Evolutionary conservation across 2,797 vertebrate species (phyloP), one percentile per base, ranked within the genome.

Genomic region (Acanthis flammea): DNA sequence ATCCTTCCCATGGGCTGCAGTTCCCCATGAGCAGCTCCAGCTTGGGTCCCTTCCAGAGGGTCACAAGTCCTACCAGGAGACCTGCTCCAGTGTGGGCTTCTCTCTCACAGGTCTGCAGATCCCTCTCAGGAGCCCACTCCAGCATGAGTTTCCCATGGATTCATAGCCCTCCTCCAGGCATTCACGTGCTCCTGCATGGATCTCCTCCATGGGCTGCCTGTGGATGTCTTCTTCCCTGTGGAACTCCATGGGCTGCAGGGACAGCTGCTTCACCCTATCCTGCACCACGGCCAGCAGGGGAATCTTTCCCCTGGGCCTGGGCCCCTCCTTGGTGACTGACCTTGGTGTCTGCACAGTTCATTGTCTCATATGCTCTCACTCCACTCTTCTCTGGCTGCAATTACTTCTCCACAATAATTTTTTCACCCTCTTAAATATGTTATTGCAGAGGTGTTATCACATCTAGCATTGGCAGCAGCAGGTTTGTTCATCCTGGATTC

Each of bases 381-480:
- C 50, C n/a, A 50, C 19, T 44, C 50, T 44, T 33, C 71, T 62
- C 57, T 70, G 21, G 21, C 10, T 37, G 33, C n/a, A 70, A 57
- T 44, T 22, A 44, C 5, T 57, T 68, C 42, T 50, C 14, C 23
- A 75, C 17, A 22, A 12, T 12, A 37, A 3, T 9, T 19, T 44
- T 44, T 25, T 14, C 25, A 13, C 14, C 14, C 37, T 70, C 10
- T 51, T 13, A 33, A 50, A 24, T 28, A 11, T 21, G 13, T 44
- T 44, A 19, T 19, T 0, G 0, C 37, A 31, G n/a, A 33, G 14
- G 6, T 13, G 22, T 22, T 45, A 3, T 7, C 45, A 23, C n/a
- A 7, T 3, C 33, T 28, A 31, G 11, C 0, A 0, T 8, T n/a
- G 35, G n/a, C 23, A 70, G 23, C 7, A 50, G 14, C 9, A 25